Conservation (phyloP, 2,888 invertebrate genomes). For the Ischnus inquisitorius region DNA sequence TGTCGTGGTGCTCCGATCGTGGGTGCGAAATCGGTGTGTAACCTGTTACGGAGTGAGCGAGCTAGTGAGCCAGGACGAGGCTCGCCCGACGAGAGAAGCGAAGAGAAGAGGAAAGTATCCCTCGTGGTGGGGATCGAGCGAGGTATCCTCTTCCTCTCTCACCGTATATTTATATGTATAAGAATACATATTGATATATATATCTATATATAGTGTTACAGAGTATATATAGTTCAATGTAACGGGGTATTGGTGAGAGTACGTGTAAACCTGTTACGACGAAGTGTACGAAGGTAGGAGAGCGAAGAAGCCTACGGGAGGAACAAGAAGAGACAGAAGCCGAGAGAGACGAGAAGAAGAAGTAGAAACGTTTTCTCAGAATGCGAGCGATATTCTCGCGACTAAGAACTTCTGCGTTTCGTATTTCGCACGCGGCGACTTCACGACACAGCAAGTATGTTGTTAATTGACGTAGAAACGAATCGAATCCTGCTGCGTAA, state of each 20-base stretch:
- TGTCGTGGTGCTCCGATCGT: conserved; percentile 53
- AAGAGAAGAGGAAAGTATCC: conserved; percentile 35
- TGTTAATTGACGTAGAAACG: background rate
- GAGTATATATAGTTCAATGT: conserved; percentile 29
- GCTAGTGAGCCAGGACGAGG: conserved; percentile 46
- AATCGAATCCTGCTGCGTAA: background rate
- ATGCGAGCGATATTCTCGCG: conserved; percentile 28
- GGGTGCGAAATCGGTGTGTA: conserved; percentile 72
- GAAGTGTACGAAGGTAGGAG: conserved; percentile 29
- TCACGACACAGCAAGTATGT: background rate
- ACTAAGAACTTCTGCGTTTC: conserved; percentile 38
- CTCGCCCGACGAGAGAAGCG: conserved; percentile 12
- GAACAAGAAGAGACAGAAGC: conserved; percentile 10
- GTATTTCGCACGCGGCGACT: conserved; percentile 7
- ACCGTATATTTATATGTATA: background rate
- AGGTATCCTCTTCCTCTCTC: background rate
- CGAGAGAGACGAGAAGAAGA: conserved; percentile 20
- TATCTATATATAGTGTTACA: conserved; percentile 7
- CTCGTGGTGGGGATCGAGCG: background rate
- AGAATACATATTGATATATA: background rate
- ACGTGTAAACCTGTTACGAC: conserved; percentile 66
- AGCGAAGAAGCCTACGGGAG: conserved; percentile 13
- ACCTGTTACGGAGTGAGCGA: conserved; percentile 75
- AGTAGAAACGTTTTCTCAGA: conserved; percentile 59
- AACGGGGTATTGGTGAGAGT: conserved; percentile 58